phyloP scores from a whole-genome alignment of 2,113 vertebrate species.

The Serinus canaria region DNA sequence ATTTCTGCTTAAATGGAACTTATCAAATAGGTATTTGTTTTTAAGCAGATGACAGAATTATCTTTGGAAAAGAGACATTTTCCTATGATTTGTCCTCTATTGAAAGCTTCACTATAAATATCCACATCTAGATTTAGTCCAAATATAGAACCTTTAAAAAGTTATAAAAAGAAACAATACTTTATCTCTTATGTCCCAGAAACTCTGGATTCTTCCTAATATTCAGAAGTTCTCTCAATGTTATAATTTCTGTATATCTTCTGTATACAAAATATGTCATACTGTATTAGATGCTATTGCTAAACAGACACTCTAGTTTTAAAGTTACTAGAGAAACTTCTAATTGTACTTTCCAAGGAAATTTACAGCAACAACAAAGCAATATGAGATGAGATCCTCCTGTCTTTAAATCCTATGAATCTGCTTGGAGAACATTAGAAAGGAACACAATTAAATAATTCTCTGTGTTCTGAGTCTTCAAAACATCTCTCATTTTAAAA shows the following conservation, averaged over 20 bases:
- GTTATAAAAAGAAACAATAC: background rate
- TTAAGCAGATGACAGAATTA: background rate
- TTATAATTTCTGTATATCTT: background rate
- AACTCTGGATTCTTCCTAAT: background rate
- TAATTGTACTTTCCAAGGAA: background rate
- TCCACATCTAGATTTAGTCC: background rate
- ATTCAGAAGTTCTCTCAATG: background rate
- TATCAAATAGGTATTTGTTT: background rate
- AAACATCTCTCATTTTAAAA: background rate
- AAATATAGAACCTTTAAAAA: background rate
- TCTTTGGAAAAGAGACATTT: accelerated
- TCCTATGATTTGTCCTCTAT: accelerated
- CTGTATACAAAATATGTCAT: background rate
- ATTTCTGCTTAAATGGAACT: background rate
- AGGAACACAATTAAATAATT: background rate
- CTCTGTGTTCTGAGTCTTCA: background rate
- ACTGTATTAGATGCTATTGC: background rate
- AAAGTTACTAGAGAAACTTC: background rate
- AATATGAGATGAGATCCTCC: background rate
- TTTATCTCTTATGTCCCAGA: background rate
- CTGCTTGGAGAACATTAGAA: background rate
- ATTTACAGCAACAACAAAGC: background rate
- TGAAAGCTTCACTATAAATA: background rate
- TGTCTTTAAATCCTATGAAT: background rate
- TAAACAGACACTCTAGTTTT: background rate